Conservation (phyloP, 1,140 invertebrate species). For the Artemia franciscana region DNA sequence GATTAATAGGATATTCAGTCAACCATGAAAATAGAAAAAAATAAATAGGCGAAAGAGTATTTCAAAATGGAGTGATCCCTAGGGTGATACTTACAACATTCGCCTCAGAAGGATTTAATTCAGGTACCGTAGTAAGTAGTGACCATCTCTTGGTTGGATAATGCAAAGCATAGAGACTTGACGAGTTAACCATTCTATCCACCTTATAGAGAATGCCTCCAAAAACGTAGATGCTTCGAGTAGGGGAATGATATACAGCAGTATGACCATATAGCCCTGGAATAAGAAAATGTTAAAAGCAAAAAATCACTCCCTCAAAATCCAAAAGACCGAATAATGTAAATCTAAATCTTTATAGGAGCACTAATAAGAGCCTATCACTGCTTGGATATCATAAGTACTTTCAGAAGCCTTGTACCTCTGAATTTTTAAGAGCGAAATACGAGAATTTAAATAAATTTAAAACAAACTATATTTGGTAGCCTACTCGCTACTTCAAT, state of each 20-base stretch:
- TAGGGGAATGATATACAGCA: constrained; percentile 55
- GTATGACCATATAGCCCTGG: constrained; percentile 64
- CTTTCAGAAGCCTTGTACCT: too few relatives aligned
- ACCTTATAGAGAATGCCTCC: constrained; percentile 56
- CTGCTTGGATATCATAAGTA: too few relatives aligned
- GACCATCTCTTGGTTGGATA: constrained; percentile 50
- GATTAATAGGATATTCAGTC: neutral
- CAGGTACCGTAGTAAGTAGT: constrained; percentile 40
- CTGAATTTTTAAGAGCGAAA: too few relatives aligned
- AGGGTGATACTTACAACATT: constrained; percentile 14
- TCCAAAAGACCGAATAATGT: too few relatives aligned
- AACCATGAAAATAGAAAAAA: too few relatives aligned
- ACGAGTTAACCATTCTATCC: constrained; percentile 42
- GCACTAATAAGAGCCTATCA: too few relatives aligned
- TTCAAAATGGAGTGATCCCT: neutral
- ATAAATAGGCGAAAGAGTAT: constrained; percentile 2
- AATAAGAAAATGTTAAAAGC: too few relatives aligned
- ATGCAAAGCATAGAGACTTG: constrained; percentile 49
- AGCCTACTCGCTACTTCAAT: too few relatives aligned
- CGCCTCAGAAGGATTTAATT: constrained; percentile 24
- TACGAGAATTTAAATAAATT: too few relatives aligned
- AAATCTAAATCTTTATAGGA: too few relatives aligned
- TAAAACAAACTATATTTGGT: too few relatives aligned
- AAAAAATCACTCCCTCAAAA: too few relatives aligned
- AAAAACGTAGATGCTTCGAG: constrained; percentile 66